Percentiles rank a stretch among this genome's conserved stretches.
These are phyloP conservation scores for Branchipolynoe longqiensis DNA, from an alignment of 2,888 invertebrate species.

Conservation along the genomic window DNA sequence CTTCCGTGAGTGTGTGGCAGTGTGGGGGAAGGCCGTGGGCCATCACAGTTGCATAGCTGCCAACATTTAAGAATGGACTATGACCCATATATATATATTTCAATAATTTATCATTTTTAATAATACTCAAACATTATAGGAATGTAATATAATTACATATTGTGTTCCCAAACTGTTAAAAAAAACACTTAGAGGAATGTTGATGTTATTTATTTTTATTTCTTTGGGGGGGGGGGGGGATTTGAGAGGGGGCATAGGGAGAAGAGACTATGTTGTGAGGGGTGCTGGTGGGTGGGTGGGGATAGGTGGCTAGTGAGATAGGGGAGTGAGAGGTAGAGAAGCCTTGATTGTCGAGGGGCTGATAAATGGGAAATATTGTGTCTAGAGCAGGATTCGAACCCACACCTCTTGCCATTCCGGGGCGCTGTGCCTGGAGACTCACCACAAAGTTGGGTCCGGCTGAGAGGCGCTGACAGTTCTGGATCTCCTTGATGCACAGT, in stretches of 20 bases:
- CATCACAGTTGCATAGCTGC: too few relatives aligned
- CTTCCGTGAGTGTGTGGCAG: too few relatives aligned
- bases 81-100: not conserved
- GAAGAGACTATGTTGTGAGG: not conserved
- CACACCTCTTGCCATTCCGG: too few relatives aligned
- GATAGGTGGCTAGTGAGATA: too few relatives aligned
- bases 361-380: not conserved
- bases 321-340: not conserved
- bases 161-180: too few relatives aligned
- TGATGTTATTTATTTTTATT: not conserved
- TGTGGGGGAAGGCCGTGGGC: too few relatives aligned
- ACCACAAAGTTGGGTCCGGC: slow-evolving; percentile 77
- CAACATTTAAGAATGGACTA: not conserved
- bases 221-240: not conserved
- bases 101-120: not conserved
- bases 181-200: not conserved
- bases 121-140: too few relatives aligned
- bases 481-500: slow-evolving; percentile 74
- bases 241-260: too few relatives aligned
- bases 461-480: slow-evolving; percentile 73
- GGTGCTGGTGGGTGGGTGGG: not conserved
- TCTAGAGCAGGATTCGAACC: not conserved
- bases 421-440: too few relatives aligned
- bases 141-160: too few relatives aligned
- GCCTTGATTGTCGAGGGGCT: not conserved